phyloP scores from a whole-genome alignment of 2,797 vertebrate species.

The Agapornis canus region DNA sequence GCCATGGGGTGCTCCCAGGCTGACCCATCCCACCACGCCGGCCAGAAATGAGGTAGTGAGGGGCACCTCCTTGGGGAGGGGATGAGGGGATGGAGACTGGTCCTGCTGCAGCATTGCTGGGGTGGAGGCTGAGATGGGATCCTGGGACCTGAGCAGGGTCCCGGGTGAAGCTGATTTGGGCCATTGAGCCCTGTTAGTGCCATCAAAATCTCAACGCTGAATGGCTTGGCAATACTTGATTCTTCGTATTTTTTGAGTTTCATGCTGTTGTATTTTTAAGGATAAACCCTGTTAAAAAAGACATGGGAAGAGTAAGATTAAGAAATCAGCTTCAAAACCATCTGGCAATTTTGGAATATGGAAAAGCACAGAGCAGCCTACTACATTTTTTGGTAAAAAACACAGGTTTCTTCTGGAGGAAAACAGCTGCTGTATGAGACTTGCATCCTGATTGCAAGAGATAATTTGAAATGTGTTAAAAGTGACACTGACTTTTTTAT shows the following conservation, averaged over 20 bases:
- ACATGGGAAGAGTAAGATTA: neutral
- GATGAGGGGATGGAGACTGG: neutral
- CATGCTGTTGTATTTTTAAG: neutral
- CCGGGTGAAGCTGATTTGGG: neutral
- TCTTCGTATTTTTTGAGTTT: neutral
- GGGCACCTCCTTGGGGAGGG: neutral
- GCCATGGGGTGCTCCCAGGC: neutral
- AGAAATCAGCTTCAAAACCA: neutral
- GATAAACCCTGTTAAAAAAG: neutral
- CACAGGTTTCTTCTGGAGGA: neutral
- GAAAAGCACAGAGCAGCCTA: neutral
- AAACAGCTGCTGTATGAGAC: neutral
- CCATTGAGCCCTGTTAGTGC: neutral
- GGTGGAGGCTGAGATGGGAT: neutral
- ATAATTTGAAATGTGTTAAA: neutral
- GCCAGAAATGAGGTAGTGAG: neutral
- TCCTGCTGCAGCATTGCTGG: neutral
- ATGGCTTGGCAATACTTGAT: neutral
- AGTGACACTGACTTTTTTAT: neutral
- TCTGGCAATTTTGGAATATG: neutral
- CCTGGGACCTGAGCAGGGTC: neutral
- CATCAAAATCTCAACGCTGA: fast-evolving
- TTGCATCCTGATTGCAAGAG: neutral
- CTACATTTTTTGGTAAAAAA: neutral
- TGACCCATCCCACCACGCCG: neutral